Evolutionary conservation across 1,140 invertebrate genomes (phyloP), one percentile per base, ranked within the genome.

Genomic region (Hyposmocoma kahamanoa): DNA sequence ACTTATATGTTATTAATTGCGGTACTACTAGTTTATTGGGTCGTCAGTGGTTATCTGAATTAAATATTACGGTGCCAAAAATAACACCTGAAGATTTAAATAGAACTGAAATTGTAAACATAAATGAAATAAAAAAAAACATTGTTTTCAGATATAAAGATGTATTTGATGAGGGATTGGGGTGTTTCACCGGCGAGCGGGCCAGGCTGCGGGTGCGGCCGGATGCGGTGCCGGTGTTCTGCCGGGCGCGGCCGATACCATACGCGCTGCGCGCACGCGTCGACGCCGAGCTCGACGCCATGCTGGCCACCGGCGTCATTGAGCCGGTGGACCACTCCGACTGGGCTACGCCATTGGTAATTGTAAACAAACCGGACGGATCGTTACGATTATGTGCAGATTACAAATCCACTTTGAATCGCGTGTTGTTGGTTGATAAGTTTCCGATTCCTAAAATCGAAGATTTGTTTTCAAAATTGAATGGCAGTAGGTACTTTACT

Each of bases 311-410:
- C n/a, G n/a, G n/a, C n/a, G n/a, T n/a, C n/a, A n/a, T n/a, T n/a
- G n/a, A n/a, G n/a, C n/a, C n/a, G n/a, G n/a, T n/a, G n/a, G 47
- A 59, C 6, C 38, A 48, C 2, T 62, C 50, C 6, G 47, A 65
- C n/a, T 61, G 55, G 22, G 58, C 52, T 11, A 56, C 61, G 6
- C 64, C 64, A 1, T 53, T 67, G 9, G 64, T 67, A 19, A 59
- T 59, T n/a, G 53, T 60, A 8, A 52, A 59, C 34, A 67, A 67
- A 46, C 43, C 45, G 3, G 50, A 59, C 18, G 64, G 58, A n/a
- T 30, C 39, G 11, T 50, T 64, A 15, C 43, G 57, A 13, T 36
- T 57, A 8, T 63, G 60, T 28, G 60, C 51, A 3, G 56, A 62
- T 41, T 58, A 65, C 36, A 59, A 59, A 47, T n/a, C 52, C 0